Evolutionary conservation across 2,888 invertebrate genomes (phyloP), one percentile per base, ranked within the genome.

Genomic region (Panzeria rudis): DNA sequence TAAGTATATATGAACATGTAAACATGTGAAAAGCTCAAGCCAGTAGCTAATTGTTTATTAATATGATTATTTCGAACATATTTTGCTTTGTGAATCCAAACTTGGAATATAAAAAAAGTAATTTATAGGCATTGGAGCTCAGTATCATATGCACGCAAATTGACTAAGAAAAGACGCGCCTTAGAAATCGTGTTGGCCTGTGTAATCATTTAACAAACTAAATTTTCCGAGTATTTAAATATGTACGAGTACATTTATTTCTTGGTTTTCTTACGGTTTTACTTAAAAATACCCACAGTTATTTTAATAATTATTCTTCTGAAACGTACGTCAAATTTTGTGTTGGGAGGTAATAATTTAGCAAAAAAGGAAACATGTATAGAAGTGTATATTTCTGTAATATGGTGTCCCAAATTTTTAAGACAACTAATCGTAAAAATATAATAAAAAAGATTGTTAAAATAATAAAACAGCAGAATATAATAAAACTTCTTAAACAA

Each of bases 191-290:
- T n/a, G n/a, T n/a, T n/a, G n/a, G n/a, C n/a, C n/a, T n/a, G n/a
- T 52, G 41, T 44, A 79, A 72, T 17, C 44, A 47, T 61, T 59
- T 38, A 76, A 66, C 20, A 17, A 68, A 44, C 68, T 56, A n/a
- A 38, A 6, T 29, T 29, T 38, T 35, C 52, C 20, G 38, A 64
- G 64, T 52, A 54, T 54, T 25, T 54, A 7, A 54, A 54, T 11
- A 50, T 9, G 29, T 29, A 29, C 6, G 15, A n/a, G n/a, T n/a
- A n/a, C 9, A 17, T 20, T 61, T 69, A 23, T 71, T 41, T 23
- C 1, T 29, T 29, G 5, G 1, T 61, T 59, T 64, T 20, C 41
- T 5, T 47, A n/a, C 1, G 50, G 20, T 50, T 20, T 23, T 50
- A 50, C 23, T 50, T 50, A 50, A 50, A 50, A 50, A 23, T 47